Evolutionary conservation across 2,113 vertebrate species (phyloP).

Genomic region (Oxygymnocypris stewartii): DNA sequence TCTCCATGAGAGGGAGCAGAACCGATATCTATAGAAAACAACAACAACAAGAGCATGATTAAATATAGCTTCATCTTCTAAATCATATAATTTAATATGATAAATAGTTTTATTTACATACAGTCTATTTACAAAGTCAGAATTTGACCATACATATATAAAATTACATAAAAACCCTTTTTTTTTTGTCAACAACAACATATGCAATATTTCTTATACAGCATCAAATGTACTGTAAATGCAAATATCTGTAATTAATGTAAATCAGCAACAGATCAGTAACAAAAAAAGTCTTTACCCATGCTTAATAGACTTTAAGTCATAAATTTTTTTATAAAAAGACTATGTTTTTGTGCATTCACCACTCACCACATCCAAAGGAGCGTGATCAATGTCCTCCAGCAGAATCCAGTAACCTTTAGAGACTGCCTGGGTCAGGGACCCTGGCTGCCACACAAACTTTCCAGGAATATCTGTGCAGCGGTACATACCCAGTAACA

Average conservation of each 20-base stretch:
- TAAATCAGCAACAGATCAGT: not conserved
- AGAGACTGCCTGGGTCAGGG: conserved; percentile 89
- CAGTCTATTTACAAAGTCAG: too few species aligned
- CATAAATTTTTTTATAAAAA: too few species aligned
- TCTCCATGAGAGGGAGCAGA: conserved; percentile 93
- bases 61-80: not conserved
- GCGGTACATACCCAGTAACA: conserved; percentile 93
- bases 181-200: too few species aligned
- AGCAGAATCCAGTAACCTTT: conserved; percentile 92
- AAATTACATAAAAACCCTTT: not conserved
- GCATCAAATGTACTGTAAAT: too few species aligned
- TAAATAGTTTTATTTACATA: too few species aligned
- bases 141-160: not conserved
- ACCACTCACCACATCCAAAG: conserved; percentile 89
- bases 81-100: not conserved
- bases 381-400: conserved; percentile 96
- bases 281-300: not conserved
- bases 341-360: not conserved
- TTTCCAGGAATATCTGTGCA: conserved; percentile 95
- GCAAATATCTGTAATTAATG: not conserved
- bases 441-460: conserved; percentile 95
- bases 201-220: too few species aligned
- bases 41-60: not conserved
- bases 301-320: not conserved
- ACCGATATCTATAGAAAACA: conserved; percentile 85